A percentile compares a stretch with the other conserved stretches of the same genome.
Evolutionary conservation across 1,140 invertebrate species (phyloP).

Genomic region (Drosophila melanica): DNA sequence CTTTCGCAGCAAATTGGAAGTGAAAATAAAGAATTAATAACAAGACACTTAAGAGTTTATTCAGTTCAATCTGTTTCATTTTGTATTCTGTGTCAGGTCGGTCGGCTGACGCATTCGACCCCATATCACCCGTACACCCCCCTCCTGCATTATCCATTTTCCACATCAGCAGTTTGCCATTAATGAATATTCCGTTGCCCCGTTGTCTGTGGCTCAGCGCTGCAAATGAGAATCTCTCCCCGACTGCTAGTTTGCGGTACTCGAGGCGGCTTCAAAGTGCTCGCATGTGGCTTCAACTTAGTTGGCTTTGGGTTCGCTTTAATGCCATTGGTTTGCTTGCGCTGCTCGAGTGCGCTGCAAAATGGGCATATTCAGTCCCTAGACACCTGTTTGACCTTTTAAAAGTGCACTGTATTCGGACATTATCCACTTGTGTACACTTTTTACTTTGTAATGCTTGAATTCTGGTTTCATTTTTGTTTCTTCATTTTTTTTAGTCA

Average conservation of each 20-base stretch:
- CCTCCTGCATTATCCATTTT: constrained; percentile 58
- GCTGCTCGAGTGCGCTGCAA: not conserved
- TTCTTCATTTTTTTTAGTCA: no score
- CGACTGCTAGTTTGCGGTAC: no score
- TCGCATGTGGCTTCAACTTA: not conserved
- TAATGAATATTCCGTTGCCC: constrained; percentile 55
- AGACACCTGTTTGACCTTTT: not conserved
- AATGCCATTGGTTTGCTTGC: not conserved
- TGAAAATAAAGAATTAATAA: constrained; percentile 59
- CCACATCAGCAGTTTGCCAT: constrained; percentile 65
- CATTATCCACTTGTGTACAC: no score
- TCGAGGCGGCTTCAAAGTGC: not conserved
- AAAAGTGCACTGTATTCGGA: not conserved
- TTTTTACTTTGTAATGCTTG: no score
- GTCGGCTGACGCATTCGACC: constrained; percentile 8
- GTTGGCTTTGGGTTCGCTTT: not conserved
- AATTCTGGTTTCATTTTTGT: no score
- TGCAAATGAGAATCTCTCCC: constrained; percentile 14
- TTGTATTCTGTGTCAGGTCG: constrained; percentile 26
- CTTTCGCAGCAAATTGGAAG: constrained; percentile 61
- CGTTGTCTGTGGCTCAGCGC: constrained; percentile 53
- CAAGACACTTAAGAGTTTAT: constrained; percentile 49
- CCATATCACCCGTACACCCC: constrained; percentile 6
- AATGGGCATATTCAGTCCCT: no score
- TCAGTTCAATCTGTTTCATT: constrained; percentile 55